Evolutionary conservation across 2,113 vertebrate species (phyloP), one percentile per base, ranked within the genome.

Genomic region (Perca fluviatilis): DNA sequence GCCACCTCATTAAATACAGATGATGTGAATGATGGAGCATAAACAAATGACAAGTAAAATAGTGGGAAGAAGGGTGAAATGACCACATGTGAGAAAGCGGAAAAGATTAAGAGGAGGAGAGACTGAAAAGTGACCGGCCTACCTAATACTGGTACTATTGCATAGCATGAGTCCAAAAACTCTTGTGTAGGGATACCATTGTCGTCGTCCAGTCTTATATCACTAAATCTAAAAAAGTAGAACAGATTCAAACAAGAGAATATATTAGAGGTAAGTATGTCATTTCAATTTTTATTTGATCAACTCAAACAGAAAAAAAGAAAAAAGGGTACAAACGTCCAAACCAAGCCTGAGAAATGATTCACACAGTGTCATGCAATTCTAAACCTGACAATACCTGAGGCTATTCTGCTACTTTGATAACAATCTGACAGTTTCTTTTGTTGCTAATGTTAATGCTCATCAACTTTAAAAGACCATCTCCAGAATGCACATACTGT

Each of bases 141-240:
- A 99, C 98, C 98, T 94, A 99, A 95, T 88, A 99, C 97, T 7
- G 98, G 98, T 82, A 99, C 97, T 93, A 99, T 98, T 92, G 98
- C 98, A 84, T 99, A 98, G 96, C 98, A 99, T 1, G 98, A 99
- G 49, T 98, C 97, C 96, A 99, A 95, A 95, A 99, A 99, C 66
- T 96, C 96, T 92, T 96, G 97, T 80, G 98, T 98, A 72, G 98
- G 98, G 94, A 99, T 99, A 93, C 97, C 98, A 83, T 94, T 96
- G 90, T 97, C 96, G 86, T 98, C 98, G 72, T 95, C 95, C 96
- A 99, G 97, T 85, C 95, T 96, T 92, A 99, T 97, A 95, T 99
- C 98, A 95, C 96, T 99, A 95, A 99, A 99, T 95, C 98, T 99
- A 94, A 82, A 94, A 79, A 70, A 70, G 80, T 85, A 86, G 90